Conservation (phyloP, 2,888 invertebrate species). For the Drosophila borborema region DNA sequence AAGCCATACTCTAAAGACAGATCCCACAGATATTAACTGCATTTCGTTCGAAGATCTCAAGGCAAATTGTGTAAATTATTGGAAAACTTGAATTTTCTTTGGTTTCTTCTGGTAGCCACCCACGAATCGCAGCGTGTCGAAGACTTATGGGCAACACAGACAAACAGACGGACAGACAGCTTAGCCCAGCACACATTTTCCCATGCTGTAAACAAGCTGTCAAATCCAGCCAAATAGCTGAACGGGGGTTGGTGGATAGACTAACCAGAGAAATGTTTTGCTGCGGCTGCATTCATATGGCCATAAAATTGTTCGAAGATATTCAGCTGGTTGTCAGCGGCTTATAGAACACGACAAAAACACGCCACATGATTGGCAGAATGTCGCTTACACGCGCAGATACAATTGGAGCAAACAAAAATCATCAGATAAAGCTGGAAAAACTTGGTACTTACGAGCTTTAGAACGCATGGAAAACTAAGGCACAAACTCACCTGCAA, state of each 20-base stretch:
- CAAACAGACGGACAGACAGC: slow-evolving; percentile 23
- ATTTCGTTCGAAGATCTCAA: too few relatives aligned
- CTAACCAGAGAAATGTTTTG: slow-evolving; percentile 29
- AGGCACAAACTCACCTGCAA: slow-evolving; percentile 52
- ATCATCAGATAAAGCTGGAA: too few relatives aligned
- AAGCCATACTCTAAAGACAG: neutral
- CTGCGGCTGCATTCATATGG: slow-evolving; percentile 41
- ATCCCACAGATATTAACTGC: neutral
- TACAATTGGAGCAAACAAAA: neutral
- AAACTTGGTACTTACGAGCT: slow-evolving; percentile 52
- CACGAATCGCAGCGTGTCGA: slow-evolving; percentile 31
- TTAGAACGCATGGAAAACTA: neutral
- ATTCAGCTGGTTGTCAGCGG: neutral
- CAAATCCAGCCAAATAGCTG: slow-evolving; percentile 33
- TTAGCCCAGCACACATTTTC: slow-evolving; percentile 16
- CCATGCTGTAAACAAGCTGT: slow-evolving; percentile 72
- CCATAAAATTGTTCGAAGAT: neutral
- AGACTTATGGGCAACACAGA: slow-evolving; percentile 1
- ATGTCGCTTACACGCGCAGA: slow-evolving; percentile 2
- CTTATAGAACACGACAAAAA: slow-evolving; percentile 6
- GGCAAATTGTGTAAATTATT: neutral
- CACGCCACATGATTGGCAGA: slow-evolving; percentile 1
- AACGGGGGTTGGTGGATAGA: neutral
- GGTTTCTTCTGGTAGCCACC: slow-evolving; percentile 41
- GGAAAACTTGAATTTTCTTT: slow-evolving; percentile 34